A percentile compares a stretch with the other conserved stretches of the same genome.
Conservation (phyloP, 2,113 vertebrate species). For the Platycercus adscitus region DNA sequence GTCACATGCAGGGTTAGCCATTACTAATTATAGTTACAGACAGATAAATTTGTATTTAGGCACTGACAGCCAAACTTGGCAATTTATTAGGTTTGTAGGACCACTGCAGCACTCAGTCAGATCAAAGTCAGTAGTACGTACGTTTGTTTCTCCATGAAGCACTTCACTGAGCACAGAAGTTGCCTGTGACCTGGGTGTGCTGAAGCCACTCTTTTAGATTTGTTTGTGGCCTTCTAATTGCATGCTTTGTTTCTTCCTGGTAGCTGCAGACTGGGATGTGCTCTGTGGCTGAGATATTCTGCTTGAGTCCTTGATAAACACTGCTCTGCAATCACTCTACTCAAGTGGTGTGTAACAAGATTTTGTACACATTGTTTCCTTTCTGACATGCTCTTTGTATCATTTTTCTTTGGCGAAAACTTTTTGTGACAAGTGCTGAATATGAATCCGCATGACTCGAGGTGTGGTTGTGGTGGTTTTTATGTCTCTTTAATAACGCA, state of each 20-base stretch:
- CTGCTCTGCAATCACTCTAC: not conserved
- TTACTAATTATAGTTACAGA: not conserved
- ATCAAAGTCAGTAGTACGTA: rapidly evolving
- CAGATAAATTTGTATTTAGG: not conserved
- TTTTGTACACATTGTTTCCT: not conserved
- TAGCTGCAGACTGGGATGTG: not conserved
- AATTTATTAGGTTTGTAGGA: not conserved
- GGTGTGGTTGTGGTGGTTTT: not conserved
- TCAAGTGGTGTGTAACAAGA: not conserved
- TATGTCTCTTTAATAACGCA: not conserved
- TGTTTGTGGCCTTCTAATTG: not conserved
- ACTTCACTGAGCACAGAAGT: not conserved
- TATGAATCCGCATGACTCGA: not conserved
- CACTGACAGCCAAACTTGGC: not conserved
- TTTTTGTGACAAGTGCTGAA: not conserved
- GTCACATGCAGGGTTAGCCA: not conserved
- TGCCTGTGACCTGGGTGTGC: not conserved
- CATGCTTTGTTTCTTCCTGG: rapidly evolving
- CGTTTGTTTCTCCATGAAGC: not conserved
- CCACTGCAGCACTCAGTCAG: not conserved
- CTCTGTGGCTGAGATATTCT: not conserved
- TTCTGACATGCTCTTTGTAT: not conserved
- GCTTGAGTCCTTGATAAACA: not conserved
- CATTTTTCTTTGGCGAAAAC: not conserved
- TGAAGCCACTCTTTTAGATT: not conserved